Evolutionary conservation across 2,797 vertebrate genomes (phyloP), one percentile per base, ranked within the genome.

Genomic region (Acrossocheilus wenchowensis): DNA sequence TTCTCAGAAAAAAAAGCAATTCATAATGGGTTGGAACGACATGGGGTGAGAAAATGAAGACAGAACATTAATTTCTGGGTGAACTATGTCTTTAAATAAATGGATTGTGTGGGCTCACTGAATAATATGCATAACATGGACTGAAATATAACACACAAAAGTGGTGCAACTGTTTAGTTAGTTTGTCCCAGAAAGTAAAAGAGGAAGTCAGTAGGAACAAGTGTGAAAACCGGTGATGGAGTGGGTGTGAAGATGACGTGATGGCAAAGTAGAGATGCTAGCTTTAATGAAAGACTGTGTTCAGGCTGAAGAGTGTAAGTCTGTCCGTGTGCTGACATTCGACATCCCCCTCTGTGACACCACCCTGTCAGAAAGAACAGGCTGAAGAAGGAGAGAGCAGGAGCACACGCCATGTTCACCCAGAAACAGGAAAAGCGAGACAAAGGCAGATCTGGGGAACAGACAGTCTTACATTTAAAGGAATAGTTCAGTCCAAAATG

Each of bases 221-320:
- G 36, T 69, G 39, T 50, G 80, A 52, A 71, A 36, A 39, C 23
- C 10, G 6, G 15, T 50, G 80, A 74, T 66, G 79, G 83, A 39
- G 86, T 79, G 79, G 75, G 87, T 86, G 84, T 82, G 71, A 86
- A 83, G 80, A 50, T 81, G 82, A 87, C 85, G 34, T 39, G 68
- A 86, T 84, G 78, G 39, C 23, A 72, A 87, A 86, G 81, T 74
- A 21, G 50, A 86, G 78, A 69, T 84, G 79, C 82, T 86, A 69
- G 80, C 82, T 86, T 86, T 91, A 91, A 90, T 91, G 89, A 91
- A 90, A 88, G 73, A 88, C 45, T 78, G 82, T 77, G 78, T 82
- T 85, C 81, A 82, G 60, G 43, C 62, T 72, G 82, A 78, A 78
- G 50, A 45, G 78, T 86, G 85, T 84, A 88, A 68, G 86, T 60